phyloP scores from a whole-genome alignment of 2,797 vertebrate species.

The Sphenopsis melanotis region DNA sequence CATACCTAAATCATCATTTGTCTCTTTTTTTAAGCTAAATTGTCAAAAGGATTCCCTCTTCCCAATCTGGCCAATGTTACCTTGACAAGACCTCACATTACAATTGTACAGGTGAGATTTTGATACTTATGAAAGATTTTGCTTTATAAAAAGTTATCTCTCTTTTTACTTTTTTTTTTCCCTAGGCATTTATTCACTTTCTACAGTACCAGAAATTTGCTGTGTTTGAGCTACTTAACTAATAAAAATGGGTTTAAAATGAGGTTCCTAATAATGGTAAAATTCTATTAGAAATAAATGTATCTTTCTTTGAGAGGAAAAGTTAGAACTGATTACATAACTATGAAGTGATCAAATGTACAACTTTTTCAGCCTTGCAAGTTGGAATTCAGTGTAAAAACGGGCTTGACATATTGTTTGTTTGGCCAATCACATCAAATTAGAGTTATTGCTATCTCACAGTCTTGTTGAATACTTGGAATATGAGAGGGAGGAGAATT shows the following conservation, averaged over 20 bases:
- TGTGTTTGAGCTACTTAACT: background rate
- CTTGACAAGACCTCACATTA: conserved; percentile 57
- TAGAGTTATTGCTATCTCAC: background rate
- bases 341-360: background rate
- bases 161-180: background rate
- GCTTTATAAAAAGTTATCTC: background rate
- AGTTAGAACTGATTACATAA: background rate
- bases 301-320: background rate
- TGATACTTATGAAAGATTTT: background rate
- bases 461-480: background rate
- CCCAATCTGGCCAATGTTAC: conserved; percentile 59
- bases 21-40: conserved; percentile 55
- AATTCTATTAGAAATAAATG: background rate
- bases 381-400: background rate
- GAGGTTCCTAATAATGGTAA: background rate
- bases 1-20: background rate
- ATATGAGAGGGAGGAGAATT: background rate
- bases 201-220: background rate
- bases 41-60: conserved; percentile 73
- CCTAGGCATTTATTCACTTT: background rate
- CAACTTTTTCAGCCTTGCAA: background rate
- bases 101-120: conserved; percentile 68
- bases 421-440: background rate
- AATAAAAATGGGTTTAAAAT: background rate
- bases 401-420: background rate